phyloP scores from a whole-genome alignment of 2,888 invertebrate species.

The Ceratothoa steindachneri region DNA sequence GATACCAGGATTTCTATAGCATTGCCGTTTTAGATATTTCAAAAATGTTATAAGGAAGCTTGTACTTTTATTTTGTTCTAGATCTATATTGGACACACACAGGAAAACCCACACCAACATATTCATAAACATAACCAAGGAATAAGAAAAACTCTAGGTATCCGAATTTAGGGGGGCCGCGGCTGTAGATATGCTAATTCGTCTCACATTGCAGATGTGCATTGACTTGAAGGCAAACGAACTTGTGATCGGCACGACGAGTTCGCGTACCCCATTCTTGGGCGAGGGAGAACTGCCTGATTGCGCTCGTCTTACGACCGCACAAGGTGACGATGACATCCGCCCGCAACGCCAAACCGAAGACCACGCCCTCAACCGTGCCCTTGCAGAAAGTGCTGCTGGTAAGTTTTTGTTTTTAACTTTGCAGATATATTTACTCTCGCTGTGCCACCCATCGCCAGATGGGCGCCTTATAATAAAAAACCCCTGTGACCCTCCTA shows the following conservation, averaged over 20 bases:
- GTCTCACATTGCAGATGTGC: conserved; percentile 23
- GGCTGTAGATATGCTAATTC: background rate
- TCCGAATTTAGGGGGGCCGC: no score
- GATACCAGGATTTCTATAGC: no score
- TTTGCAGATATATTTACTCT: no score
- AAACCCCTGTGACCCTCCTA: background rate
- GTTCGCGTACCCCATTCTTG: conserved; percentile 82
- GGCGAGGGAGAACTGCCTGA: conserved; percentile 74
- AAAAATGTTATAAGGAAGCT: background rate
- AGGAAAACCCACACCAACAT: background rate
- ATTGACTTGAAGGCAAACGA: conserved; percentile 86
- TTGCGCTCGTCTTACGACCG: conserved; percentile 70
- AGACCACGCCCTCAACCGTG: conserved; percentile 52
- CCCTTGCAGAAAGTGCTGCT: conserved; percentile 51
- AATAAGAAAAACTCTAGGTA: no score
- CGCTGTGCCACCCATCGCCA: no score
- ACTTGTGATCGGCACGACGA: conserved; percentile 87
- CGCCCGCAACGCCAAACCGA: conserved; percentile 45
- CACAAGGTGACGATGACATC: conserved; percentile 20
- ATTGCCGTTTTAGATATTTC: background rate
- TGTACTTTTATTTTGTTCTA: background rate
- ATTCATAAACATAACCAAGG: background rate
- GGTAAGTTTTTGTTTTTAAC: conserved; percentile 15
- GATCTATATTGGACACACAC: background rate
- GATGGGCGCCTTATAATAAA: no score